phyloP scores from a whole-genome alignment of 2,113 vertebrate genomes.

The Colinus virginianus region DNA sequence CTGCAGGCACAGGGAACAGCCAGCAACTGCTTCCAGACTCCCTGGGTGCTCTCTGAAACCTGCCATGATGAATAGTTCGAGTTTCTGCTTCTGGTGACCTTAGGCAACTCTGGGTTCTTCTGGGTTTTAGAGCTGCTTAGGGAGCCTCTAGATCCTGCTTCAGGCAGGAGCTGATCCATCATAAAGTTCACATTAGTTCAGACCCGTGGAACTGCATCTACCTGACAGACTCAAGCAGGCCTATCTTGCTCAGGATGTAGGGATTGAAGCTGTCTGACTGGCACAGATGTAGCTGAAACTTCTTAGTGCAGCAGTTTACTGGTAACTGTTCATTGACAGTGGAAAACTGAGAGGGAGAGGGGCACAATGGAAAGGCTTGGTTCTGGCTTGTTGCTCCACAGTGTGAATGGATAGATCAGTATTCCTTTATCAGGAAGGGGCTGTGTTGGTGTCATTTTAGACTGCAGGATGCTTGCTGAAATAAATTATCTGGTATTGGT shows the following conservation, averaged over 20 bases:
- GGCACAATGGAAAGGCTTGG: not conserved
- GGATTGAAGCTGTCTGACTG: rapidly evolving
- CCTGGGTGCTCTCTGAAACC: rapidly evolving
- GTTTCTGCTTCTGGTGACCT: not conserved
- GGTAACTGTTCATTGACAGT: not conserved
- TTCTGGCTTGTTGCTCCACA: not conserved
- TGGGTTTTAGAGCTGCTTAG: not conserved
- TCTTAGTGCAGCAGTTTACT: not conserved
- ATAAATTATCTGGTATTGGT: not conserved
- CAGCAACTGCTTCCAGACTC: not conserved
- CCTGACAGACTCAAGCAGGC: not conserved
- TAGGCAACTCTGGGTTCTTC: not conserved
- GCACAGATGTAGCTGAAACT: not conserved
- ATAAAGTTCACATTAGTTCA: not conserved
- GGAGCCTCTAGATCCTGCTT: not conserved
- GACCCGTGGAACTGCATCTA: not conserved
- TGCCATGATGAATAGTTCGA: not conserved
- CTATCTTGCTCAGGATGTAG: not conserved
- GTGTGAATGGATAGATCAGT: not conserved
- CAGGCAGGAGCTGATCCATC: not conserved
- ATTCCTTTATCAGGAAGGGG: not conserved
- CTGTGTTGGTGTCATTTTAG: not conserved
- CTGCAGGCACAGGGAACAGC: not conserved
- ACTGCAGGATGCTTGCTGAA: not conserved
- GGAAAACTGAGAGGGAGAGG: not conserved